A percentile compares a stretch with the other conserved stretches of the same genome.
These are phyloP conservation scores for Xyrauchen texanus DNA, from an alignment of 2,113 vertebrate species.

Conservation along the genomic window DNA sequence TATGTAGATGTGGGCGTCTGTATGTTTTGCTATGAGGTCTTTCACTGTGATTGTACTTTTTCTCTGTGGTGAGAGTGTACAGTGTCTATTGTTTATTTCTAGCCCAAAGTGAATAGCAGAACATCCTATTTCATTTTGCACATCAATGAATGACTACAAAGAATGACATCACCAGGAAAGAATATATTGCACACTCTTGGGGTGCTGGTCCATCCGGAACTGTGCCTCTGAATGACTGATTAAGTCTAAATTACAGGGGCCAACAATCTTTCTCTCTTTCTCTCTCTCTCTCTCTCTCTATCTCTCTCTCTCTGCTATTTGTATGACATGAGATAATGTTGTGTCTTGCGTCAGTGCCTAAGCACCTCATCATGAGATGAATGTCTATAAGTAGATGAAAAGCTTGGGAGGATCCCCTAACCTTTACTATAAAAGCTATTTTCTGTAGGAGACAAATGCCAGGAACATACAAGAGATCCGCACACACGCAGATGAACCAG, in stretches of 20 bases:
- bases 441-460: slow-evolving; percentile 46
- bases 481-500: slow-evolving; percentile 15
- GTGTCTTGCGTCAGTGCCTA: background rate
- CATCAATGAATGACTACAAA: slow-evolving; percentile 1
- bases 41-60: slow-evolving; percentile 38
- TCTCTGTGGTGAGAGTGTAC: slow-evolving; percentile 32
- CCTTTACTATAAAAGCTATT: slow-evolving; percentile 51
- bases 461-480: slow-evolving; percentile 9
- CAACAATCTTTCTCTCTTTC: slow-evolving; percentile 29
- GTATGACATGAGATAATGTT: background rate
- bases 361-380: slow-evolving; percentile 18
- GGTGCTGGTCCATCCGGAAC: slow-evolving; percentile 40
- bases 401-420: slow-evolving; percentile 32
- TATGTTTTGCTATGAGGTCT: background rate
- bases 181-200: slow-evolving; percentile 19
- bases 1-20: slow-evolving; percentile 37
- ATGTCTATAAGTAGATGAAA: slow-evolving; percentile 40
- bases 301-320: slow-evolving; percentile 29
- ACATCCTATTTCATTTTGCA: slow-evolving; percentile 3
- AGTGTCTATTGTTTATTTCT: slow-evolving; percentile 29
- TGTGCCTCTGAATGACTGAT: slow-evolving; percentile 73
- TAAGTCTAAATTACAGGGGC: slow-evolving; percentile 48
- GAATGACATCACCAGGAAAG: slow-evolving; percentile 34
- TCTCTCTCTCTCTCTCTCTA: slow-evolving; percentile 25
- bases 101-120: background rate